Conservation (phyloP, 2,113 vertebrate genomes). For the Rhineura floridana region DNA sequence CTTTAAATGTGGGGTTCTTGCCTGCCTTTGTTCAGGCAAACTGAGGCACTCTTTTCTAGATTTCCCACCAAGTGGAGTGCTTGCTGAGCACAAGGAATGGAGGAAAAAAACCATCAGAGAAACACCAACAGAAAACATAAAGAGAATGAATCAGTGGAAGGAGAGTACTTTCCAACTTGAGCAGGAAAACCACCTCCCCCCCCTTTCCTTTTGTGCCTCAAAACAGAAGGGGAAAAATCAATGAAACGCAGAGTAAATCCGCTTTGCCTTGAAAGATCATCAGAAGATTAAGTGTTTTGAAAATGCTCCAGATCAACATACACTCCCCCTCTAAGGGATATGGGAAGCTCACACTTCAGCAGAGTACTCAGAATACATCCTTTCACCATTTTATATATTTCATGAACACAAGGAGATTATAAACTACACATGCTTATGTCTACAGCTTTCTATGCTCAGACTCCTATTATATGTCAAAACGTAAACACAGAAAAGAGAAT, state of each 20-base stretch:
- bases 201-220: background rate
- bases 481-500: constrained; percentile 15
- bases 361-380: background rate
- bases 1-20: background rate
- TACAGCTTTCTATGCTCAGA: background rate
- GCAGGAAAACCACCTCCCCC: background rate
- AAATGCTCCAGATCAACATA: background rate
- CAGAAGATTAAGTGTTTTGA: background rate
- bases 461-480: background rate
- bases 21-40: background rate
- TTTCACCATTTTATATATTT: background rate
- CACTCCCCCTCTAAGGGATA: background rate
- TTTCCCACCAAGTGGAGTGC: background rate
- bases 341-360: background rate
- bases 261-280: background rate
- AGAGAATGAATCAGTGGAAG: background rate
- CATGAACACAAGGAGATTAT: background rate
- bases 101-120: background rate
- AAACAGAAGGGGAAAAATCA: background rate
- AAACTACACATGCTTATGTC: background rate
- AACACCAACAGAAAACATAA: background rate
- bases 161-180: background rate
- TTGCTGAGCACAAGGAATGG: background rate
- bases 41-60: background rate
- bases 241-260: background rate